phyloP scores from a whole-genome alignment of 2,888 invertebrate species.

The Acrocera orbiculus region DNA sequence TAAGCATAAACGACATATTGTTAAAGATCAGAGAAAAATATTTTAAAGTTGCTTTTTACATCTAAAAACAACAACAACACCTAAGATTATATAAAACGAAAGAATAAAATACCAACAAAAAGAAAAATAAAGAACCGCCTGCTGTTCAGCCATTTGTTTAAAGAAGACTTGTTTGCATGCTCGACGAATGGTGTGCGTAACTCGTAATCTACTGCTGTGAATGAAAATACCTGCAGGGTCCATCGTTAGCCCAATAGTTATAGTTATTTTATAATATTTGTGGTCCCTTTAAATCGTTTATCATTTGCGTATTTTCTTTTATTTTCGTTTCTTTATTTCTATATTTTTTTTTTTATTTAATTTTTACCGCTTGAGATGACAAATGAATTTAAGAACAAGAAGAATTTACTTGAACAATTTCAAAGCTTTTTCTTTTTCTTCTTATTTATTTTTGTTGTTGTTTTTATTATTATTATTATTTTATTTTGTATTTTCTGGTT shows the following conservation, averaged over 20 bases:
- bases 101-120: background rate
- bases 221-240: conserved; percentile 5
- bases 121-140: conserved; percentile 4
- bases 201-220: conserved; percentile 5
- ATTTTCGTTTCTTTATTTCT: background rate
- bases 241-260: conserved; percentile 7
- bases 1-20: too few relatives aligned
- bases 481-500: too few relatives aligned
- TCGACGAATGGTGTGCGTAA: conserved; percentile 7
- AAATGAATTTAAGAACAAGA: too few relatives aligned
- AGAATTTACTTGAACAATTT: too few relatives aligned
- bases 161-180: conserved; percentile 6
- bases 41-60: too few relatives aligned
- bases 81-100: too few relatives aligned
- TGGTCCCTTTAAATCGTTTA: conserved; percentile 1
- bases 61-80: too few relatives aligned
- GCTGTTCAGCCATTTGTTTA: conserved; percentile 11
- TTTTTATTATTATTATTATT: too few relatives aligned
- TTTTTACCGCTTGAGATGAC: too few relatives aligned
- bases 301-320: background rate
- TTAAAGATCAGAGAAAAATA: too few relatives aligned
- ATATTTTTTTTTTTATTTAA: background rate
- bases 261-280: background rate
- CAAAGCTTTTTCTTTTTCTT: background rate
- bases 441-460: too few relatives aligned